Percentiles rank a stretch among this genome's conserved stretches.
phyloP scores from a whole-genome alignment of 2,797 vertebrate genomes.

The Macropodus opercularis region DNA sequence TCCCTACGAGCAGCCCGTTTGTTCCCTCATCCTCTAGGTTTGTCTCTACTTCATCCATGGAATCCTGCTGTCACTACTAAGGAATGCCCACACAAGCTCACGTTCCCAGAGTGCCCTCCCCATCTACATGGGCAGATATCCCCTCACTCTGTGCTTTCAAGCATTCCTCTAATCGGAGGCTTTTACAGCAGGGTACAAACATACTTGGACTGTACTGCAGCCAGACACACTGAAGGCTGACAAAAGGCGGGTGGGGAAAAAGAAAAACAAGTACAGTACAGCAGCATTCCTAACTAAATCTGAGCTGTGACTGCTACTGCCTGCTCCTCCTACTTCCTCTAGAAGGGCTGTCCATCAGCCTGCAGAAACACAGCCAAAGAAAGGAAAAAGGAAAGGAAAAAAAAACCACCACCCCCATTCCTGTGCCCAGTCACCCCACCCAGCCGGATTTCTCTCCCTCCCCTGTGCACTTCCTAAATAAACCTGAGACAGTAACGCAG shows the following conservation, averaged over 20 bases:
- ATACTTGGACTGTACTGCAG: constrained; percentile 30
- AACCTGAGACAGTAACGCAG: constrained; percentile 71
- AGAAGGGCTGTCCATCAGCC: constrained; percentile 68
- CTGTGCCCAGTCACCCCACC: constrained; percentile 71
- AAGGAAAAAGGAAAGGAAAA: constrained; percentile 34
- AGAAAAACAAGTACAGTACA: constrained; percentile 77
- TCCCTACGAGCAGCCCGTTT: constrained; percentile 34
- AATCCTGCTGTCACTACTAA: constrained; percentile 74
- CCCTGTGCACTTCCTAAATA: constrained; percentile 82
- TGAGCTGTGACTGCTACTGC: constrained; percentile 67
- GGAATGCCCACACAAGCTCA: constrained; percentile 65
- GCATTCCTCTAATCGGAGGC: constrained; percentile 53
- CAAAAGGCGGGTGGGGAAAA: constrained; percentile 55
- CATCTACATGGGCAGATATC: constrained; percentile 47
- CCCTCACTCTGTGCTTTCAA: constrained; percentile 48
- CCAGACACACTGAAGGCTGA: constrained; percentile 56
- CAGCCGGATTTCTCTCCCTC: constrained; percentile 74
- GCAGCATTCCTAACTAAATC: constrained; percentile 81
- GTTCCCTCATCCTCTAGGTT: constrained; percentile 41
- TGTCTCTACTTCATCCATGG: constrained; percentile 58
- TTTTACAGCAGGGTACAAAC: constrained; percentile 30
- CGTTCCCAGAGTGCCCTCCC: not conserved
- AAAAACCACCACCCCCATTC: constrained; percentile 19
- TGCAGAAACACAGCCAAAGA: constrained; percentile 68
- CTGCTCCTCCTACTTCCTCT: constrained; percentile 79